A percentile compares a stretch with the other conserved stretches of the same genome.
Conservation (phyloP, 92 coral and sea anemone genomes). For the Bergia puertoricense region DNA sequence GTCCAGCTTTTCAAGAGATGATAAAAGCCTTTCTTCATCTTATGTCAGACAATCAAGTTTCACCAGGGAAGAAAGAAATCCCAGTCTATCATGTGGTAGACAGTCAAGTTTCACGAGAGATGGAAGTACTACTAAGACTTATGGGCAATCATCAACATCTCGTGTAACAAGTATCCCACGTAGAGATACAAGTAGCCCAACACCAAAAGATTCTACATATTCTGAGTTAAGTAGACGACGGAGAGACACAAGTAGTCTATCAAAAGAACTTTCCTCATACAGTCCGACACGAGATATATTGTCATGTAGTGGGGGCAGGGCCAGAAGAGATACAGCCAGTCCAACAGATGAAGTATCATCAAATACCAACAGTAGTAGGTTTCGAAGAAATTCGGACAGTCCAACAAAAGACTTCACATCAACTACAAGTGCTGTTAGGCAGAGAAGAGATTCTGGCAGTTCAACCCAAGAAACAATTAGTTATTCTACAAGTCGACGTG, state of each 20-base stretch:
- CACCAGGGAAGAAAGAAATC: conserved; percentile 29
- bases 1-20: conserved; percentile 39
- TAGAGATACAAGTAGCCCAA: conserved; percentile 4
- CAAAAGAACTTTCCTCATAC: not conserved
- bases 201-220: not conserved
- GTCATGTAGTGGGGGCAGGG: conserved; percentile 2
- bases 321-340: conserved; percentile 12
- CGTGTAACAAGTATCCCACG: not conserved
- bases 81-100: conserved; percentile 15
- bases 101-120: conserved; percentile 37
- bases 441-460: not conserved
- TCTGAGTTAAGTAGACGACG: not conserved
- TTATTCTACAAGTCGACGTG: not conserved
- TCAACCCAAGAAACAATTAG: conserved; percentile 1
- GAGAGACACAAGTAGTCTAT: conserved; percentile 14
- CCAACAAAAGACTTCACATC: conserved; percentile 8
- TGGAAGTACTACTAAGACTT: not conserved
- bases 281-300: conserved; percentile 14
- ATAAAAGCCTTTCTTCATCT: not conserved
- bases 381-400: conserved; percentile 1
- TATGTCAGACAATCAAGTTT: conserved; percentile 35
- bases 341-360: not conserved
- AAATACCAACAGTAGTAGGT: not conserved
- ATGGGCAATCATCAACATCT: not conserved
- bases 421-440: not conserved